Percentiles rank a stretch among this genome's conserved stretches.
Conservation (phyloP, 2,888 invertebrate genomes). For the Netelia melanura region DNA sequence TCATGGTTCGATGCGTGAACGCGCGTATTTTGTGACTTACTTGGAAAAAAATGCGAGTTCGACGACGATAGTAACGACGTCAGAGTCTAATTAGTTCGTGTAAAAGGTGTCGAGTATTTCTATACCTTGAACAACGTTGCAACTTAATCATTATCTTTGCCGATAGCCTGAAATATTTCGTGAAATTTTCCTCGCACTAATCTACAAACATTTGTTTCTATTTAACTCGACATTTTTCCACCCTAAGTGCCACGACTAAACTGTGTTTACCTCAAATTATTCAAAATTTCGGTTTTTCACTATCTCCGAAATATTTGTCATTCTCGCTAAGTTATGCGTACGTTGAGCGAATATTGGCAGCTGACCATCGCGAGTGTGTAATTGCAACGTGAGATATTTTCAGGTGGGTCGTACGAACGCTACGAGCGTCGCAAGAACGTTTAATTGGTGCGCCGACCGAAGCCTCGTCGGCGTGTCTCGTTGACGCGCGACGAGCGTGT, state of each 20-base stretch:
- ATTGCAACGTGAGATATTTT: slow-evolving; percentile 4
- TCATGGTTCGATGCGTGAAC: background rate
- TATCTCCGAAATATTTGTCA: too few relatives aligned
- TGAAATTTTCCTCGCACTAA: too few relatives aligned
- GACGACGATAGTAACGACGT: slow-evolving; percentile 1
- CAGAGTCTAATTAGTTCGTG: slow-evolving; percentile 34
- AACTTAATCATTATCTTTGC: too few relatives aligned
- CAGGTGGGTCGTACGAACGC: slow-evolving; percentile 6
- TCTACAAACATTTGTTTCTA: too few relatives aligned
- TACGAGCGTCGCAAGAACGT: slow-evolving; percentile 12
- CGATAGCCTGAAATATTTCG: too few relatives aligned
- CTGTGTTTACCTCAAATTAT: too few relatives aligned
- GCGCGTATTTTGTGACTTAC: background rate
- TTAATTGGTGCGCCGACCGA: slow-evolving; percentile 45
- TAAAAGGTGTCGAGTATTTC: slow-evolving; percentile 28
- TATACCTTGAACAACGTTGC: background rate
- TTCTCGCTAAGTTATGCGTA: background rate
- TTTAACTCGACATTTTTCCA: too few relatives aligned
- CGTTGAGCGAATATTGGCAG: slow-evolving; percentile 8
- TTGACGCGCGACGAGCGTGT: slow-evolving; percentile 1
- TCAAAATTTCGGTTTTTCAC: too few relatives aligned
- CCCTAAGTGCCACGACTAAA: too few relatives aligned
- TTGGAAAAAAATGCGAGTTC: slow-evolving; percentile 1
- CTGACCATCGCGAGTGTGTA: slow-evolving; percentile 20
- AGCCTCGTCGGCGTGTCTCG: slow-evolving; percentile 53